These are phyloP conservation scores for Crocodylus rhombifer DNA, from an alignment of 2,797 vertebrate species.

Conservation along the genomic window DNA sequence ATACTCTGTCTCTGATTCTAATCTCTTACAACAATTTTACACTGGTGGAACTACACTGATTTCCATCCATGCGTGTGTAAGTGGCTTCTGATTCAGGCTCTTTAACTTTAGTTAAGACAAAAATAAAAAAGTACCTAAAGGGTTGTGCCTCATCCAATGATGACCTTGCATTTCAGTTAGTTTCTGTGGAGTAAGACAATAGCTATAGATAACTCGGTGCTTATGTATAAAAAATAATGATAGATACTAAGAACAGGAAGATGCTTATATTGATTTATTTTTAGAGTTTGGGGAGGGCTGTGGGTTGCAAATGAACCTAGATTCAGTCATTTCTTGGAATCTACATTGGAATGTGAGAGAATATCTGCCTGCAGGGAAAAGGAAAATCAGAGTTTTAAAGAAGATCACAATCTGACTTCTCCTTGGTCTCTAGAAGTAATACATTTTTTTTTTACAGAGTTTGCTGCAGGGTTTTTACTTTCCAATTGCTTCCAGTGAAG, in stretches of 20 bases:
- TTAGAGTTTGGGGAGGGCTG: neutral
- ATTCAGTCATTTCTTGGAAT: conserved; percentile 57
- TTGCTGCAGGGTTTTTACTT: conserved; percentile 37
- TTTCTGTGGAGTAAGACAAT: neutral
- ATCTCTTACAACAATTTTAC: neutral
- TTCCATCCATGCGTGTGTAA: neutral
- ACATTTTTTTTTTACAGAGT: conserved; percentile 7
- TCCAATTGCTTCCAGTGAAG: neutral
- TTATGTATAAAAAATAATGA: neutral
- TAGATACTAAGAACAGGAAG: neutral
- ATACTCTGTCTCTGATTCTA: conserved; percentile 20
- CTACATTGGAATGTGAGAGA: conserved; percentile 21
- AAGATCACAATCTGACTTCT: conserved; percentile 61
- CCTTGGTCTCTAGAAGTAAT: conserved; percentile 39
- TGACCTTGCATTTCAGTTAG: neutral
- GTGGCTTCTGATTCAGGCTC: neutral
- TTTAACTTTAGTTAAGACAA: conserved; percentile 4
- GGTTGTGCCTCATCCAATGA: neutral
- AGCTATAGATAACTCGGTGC: neutral
- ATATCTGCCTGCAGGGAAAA: conserved; percentile 47
- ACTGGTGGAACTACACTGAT: neutral
- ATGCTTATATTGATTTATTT: conserved; percentile 44
- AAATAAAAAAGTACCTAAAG: neutral
- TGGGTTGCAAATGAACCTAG: neutral
- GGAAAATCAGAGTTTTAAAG: conserved; percentile 30